Evolutionary conservation across 2,888 invertebrate genomes (phyloP).

Genomic region (Eudemis profundana): DNA sequence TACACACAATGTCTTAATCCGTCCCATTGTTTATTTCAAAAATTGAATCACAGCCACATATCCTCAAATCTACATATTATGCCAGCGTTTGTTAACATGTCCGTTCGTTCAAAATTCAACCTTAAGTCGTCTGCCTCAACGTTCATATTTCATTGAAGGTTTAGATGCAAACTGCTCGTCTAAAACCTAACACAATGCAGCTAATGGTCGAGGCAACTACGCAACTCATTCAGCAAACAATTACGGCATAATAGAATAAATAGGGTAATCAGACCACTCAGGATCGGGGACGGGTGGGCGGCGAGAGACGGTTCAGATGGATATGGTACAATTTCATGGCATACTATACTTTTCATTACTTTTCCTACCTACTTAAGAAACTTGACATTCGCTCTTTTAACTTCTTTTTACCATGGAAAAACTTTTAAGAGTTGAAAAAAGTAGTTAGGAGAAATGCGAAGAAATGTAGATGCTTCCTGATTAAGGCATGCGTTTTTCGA

Average conservation of each 20-base stretch:
- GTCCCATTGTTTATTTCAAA: conserved; percentile 36
- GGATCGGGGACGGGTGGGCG: conserved; percentile 56
- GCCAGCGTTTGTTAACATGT: conserved; percentile 11
- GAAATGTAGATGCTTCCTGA: no score
- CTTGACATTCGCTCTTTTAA: neutral
- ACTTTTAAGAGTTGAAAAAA: no score
- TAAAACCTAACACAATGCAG: conserved; percentile 70
- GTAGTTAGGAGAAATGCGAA: no score
- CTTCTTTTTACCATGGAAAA: neutral
- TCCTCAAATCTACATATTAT: conserved; percentile 29
- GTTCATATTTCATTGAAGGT: conserved; percentile 5
- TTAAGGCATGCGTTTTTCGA: no score
- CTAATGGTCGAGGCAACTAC: conserved; percentile 72
- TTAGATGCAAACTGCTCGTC: conserved; percentile 27
- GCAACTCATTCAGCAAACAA: conserved; percentile 78
- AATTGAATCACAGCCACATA: conserved; percentile 36
- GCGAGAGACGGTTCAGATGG: conserved; percentile 46
- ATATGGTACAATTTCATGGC: conserved; percentile 26
- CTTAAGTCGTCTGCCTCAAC: neutral
- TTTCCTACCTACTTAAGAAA: no score
- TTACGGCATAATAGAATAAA: conserved; percentile 83
- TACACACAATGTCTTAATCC: conserved; percentile 29
- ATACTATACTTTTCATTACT: neutral
- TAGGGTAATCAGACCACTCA: conserved; percentile 83
- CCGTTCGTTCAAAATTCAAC: neutral